Conservation (phyloP, 1,140 invertebrate species). For the Drepana arcuata region DNA sequence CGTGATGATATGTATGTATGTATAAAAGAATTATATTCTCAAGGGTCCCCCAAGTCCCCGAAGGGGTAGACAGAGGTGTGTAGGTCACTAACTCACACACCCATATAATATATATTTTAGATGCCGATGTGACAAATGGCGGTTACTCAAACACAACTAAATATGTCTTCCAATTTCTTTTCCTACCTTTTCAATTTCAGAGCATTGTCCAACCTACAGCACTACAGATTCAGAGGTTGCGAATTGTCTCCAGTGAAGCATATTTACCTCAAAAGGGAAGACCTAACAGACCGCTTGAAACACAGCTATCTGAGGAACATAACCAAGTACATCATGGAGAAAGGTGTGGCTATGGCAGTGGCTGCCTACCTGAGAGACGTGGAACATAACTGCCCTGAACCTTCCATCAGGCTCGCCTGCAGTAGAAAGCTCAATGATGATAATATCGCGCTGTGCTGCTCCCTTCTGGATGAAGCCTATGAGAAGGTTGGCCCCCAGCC, state of each 20-base stretch:
- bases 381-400: conserved; percentile 75
- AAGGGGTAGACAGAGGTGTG: no score
- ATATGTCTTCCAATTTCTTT: no score
- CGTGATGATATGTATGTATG: no score
- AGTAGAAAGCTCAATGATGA: conserved; percentile 73
- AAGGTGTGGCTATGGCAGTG: conserved; percentile 76
- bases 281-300: conserved; percentile 68
- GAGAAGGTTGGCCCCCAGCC: conserved; percentile 40
- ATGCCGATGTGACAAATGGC: no score
- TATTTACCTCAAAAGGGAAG: conserved; percentile 75
- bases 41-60: no score
- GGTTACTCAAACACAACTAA: no score
- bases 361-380: conserved; percentile 76
- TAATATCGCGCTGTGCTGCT: conserved; percentile 67
- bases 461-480: conserved; percentile 58
- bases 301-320: conserved; percentile 75
- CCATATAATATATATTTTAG: no score
- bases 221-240: conserved; percentile 74
- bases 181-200: conserved; percentile 27
- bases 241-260: conserved; percentile 85
- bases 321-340: conserved; percentile 72
- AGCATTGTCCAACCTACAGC: conserved; percentile 62
- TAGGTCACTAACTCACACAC: no score
- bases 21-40: no score
- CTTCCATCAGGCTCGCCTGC: conserved; percentile 77